Conservation (phyloP, 2,888 invertebrate genomes). For the Tinea semifulvella region DNA sequence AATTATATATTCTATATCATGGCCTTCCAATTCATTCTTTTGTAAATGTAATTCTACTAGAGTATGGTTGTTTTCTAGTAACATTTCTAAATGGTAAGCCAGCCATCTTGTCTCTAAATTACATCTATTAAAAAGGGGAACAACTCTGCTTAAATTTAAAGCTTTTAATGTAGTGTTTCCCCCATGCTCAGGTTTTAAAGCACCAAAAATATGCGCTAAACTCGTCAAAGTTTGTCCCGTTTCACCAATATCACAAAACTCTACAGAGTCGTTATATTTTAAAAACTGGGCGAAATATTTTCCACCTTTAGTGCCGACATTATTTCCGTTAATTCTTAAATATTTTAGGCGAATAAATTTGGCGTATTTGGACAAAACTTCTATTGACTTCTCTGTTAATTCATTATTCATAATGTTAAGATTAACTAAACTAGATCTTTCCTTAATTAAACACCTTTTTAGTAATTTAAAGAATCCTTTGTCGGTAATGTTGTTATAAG, state of each 20-base stretch:
- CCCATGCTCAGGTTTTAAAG: conserved; percentile 46
- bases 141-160: conserved; percentile 45
- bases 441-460: conserved; percentile 46
- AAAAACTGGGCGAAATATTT: conserved; percentile 59
- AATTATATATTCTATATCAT: conserved; percentile 66
- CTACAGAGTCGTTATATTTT: conserved; percentile 45
- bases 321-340: conserved; percentile 67
- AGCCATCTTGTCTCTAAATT: conserved; percentile 54
- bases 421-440: conserved; percentile 52
- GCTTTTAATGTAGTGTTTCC: conserved; percentile 40
- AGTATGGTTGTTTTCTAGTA: conserved; percentile 41
- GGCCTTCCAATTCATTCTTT: conserved; percentile 67
- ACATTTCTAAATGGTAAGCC: conserved; percentile 55
- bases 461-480: conserved; percentile 48
- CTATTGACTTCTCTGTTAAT: conserved; percentile 48
- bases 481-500: conserved; percentile 66
- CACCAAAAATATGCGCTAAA: conserved; percentile 59
- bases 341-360: conserved; percentile 49
- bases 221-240: conserved; percentile 65
- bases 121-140: conserved; percentile 45
- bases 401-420: conserved; percentile 68
- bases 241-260: conserved; percentile 65
- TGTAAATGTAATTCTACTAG: conserved; percentile 66
- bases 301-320: conserved; percentile 62
- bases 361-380: conserved; percentile 38